Base-by-base conservation (phyloP, 1,140 invertebrate genomes). In the Ephestia elutella region DNA sequence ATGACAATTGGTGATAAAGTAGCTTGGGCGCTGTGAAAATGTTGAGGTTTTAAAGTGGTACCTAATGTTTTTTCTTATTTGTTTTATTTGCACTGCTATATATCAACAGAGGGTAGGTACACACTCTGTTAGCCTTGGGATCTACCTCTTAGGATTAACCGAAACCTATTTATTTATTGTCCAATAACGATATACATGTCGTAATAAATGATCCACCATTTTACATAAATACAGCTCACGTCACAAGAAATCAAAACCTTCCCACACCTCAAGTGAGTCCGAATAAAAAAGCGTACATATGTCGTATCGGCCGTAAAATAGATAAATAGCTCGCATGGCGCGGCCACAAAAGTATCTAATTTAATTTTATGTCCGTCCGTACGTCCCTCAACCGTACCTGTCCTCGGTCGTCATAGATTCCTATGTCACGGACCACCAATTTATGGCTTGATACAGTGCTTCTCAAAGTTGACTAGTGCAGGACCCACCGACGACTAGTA, bases 361-460 rank as follows among this genome's bases (percentile, higher is more conserved):
- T 81, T 81, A 73, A 76, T 78, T 80, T 76, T 76, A 80, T 76
- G 70, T 70, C 50, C n/a, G 38, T 44, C 38, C 38, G 38, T 50
- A 20, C 49, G 18, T 55, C 60, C 53, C 59, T 55, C 30, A n/a
- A 17, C 54, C 15, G 55, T 57, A 65, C 74, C 71, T 79, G 74
- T 77, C 75, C 57, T 38, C 65, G 72, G 69, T 70, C 72, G 69
- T 71, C 75, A 78, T 79, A 79, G 74, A 75, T 76, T 71, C 72
- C 74, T 62, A 71, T 72, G 70, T 70, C 70, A 72, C 18, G 66
- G 64, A 51, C 58, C 49, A 59, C 55, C 73, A 76, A 80, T 78
- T 78, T 80, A 80, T 78, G 57, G 65, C 62, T 66, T 21, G 5
- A 20, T 25, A n/a, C 38, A 44, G 38, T 17, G 38, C 13, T 17